Evolutionary conservation across 2,797 vertebrate species (phyloP).

Genomic region (Pseudochaenichthys georgianus): DNA sequence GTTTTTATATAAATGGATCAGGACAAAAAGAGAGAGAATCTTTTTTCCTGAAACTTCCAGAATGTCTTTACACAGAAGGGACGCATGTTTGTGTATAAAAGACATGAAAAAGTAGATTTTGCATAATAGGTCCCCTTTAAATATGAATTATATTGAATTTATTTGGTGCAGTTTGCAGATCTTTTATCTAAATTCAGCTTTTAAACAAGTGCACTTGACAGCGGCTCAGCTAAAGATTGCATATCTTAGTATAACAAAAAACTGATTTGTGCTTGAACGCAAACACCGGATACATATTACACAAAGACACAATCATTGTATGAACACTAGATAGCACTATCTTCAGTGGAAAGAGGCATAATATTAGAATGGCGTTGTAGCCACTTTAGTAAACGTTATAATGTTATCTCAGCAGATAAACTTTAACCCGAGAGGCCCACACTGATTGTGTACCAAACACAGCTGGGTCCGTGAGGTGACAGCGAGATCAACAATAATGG

Average conservation of each 20-base stretch:
- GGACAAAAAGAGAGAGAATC: too few species aligned
- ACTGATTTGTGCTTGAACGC: background rate
- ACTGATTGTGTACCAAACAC: constrained; percentile 44
- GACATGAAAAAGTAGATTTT: too few species aligned
- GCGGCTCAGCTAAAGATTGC: background rate
- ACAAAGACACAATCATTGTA: constrained; percentile 15
- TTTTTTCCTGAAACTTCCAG: too few species aligned
- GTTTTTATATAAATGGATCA: too few species aligned
- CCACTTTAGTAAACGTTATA: constrained; percentile 52
- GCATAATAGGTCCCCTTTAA: too few species aligned
- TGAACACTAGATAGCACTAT: background rate
- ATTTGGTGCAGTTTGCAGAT: background rate
- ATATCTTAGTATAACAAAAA: background rate
- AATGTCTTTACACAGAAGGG: too few species aligned
- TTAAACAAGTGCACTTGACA: background rate
- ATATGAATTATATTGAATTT: background rate
- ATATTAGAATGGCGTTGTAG: constrained; percentile 21
- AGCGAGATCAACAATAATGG: constrained; percentile 42
- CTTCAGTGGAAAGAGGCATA: constrained; percentile 9
- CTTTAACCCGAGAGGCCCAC: constrained; percentile 51
- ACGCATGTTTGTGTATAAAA: too few species aligned
- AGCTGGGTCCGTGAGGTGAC: constrained; percentile 44
- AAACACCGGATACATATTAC: background rate
- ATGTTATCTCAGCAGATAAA: constrained; percentile 72
- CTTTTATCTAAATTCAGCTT: background rate